A percentile compares a stretch with the other conserved stretches of the same genome.
Conservation (phyloP, 2,888 invertebrate species). For the Argyresthia albistria region DNA sequence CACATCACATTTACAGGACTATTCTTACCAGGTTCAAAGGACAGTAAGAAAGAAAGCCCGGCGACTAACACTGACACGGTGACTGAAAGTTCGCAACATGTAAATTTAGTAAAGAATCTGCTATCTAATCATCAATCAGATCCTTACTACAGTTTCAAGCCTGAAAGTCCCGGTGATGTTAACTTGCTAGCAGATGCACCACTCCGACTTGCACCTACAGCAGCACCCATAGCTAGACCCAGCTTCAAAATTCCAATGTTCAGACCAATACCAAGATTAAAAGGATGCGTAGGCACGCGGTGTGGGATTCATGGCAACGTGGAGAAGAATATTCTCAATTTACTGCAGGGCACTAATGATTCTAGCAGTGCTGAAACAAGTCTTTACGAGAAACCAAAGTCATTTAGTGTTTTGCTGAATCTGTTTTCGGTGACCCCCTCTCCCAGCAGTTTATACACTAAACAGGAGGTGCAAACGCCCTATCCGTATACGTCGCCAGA, state of each 20-base stretch:
- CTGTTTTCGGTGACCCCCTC: conserved; percentile 69
- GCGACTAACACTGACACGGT: conserved; percentile 17
- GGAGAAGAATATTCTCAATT: conserved; percentile 6
- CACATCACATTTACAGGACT: conserved; percentile 55
- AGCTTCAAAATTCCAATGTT: conserved; percentile 31
- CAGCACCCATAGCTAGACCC: conserved; percentile 17
- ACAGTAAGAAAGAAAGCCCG: conserved; percentile 16
- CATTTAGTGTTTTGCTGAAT: conserved; percentile 77
- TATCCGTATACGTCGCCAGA: background rate
- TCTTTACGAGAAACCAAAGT: conserved; percentile 42
- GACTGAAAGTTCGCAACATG: conserved; percentile 25
- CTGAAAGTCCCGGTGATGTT: conserved; percentile 80
- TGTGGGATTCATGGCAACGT: conserved; percentile 19
- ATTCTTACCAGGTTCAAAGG: conserved; percentile 34
- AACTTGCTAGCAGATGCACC: conserved; percentile 77
- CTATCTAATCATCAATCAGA: conserved; percentile 61
- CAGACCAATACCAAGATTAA: conserved; percentile 28
- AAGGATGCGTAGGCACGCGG: conserved; percentile 25
- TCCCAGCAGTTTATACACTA: conserved; percentile 21
- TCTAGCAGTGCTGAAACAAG: conserved; percentile 11
- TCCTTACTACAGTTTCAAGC: conserved; percentile 80
- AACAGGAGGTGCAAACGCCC: conserved; percentile 18
- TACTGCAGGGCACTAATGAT: conserved; percentile 4
- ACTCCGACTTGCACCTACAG: conserved; percentile 39
- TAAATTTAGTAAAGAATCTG: conserved; percentile 31